phyloP scores from a whole-genome alignment of 2,797 vertebrate species.

The Chelon auratus region DNA sequence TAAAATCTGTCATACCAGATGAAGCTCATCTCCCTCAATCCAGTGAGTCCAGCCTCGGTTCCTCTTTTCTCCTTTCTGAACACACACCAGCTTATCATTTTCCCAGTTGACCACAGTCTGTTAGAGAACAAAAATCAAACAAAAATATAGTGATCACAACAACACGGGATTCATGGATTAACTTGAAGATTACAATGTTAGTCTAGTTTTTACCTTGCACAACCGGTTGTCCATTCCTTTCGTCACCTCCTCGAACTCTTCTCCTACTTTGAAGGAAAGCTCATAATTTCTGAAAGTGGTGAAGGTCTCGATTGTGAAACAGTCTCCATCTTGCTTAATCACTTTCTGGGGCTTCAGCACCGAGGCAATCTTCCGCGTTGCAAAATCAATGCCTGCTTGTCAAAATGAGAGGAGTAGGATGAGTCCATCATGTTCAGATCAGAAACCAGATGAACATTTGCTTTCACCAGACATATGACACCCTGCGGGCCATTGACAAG shows the following conservation, averaged over 20 bases:
- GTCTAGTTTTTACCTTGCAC: conserved; percentile 83
- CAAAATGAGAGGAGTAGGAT: not conserved
- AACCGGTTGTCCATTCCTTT: conserved; percentile 91
- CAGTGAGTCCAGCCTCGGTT: conserved; percentile 92
- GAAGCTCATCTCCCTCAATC: conserved; percentile 88
- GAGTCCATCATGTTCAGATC: not conserved
- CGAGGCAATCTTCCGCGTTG: conserved; percentile 89
- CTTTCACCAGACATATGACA: not conserved
- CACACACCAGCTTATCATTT: conserved; percentile 87
- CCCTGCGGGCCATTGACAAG: not conserved
- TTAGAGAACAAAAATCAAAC: not conserved
- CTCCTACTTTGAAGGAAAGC: conserved; percentile 85
- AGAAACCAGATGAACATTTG: not conserved
- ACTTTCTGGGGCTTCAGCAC: conserved; percentile 92
- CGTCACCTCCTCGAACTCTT: conserved; percentile 89
- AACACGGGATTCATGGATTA: not conserved
- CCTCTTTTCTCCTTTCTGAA: conserved; percentile 90
- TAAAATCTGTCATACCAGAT: conserved; percentile 83
- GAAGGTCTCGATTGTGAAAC: conserved; percentile 85
- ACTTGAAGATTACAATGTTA: not conserved
- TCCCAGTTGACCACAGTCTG: conserved; percentile 90
- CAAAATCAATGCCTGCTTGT: conserved; percentile 88
- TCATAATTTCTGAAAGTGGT: conserved; percentile 86
- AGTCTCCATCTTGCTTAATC: conserved; percentile 88
- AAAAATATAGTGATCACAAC: not conserved